phyloP scores from a whole-genome alignment of 1,140 invertebrate species.

The Drosophila neocordata region DNA sequence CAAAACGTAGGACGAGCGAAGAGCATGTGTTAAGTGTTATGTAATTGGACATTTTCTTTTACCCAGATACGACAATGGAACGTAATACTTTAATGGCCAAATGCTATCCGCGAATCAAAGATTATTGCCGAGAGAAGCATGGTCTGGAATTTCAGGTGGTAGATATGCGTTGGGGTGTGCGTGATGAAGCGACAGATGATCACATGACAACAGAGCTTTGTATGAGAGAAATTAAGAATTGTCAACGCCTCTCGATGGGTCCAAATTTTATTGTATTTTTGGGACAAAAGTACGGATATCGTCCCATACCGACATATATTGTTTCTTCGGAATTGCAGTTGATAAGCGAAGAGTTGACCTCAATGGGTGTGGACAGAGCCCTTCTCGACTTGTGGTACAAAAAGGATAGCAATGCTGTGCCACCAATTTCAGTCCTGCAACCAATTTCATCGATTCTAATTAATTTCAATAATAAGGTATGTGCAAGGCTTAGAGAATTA shows the following conservation, averaged over 20 bases:
- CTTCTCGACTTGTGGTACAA: constrained; percentile 97
- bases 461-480: constrained; percentile 99
- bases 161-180: constrained; percentile 98
- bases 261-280: constrained; percentile 99
- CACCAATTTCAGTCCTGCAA: constrained; percentile 95
- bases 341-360: constrained; percentile 85
- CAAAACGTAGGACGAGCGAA: background rate
- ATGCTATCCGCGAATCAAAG: constrained; percentile 98
- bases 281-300: constrained; percentile 99
- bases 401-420: constrained; percentile 97
- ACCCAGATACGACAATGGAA: constrained; percentile 97
- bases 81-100: constrained; percentile 99
- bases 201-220: constrained; percentile 99
- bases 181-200: constrained; percentile 98
- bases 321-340: constrained; percentile 95
- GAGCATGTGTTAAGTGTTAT: constrained; percentile 53
- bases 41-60: constrained; percentile 55
- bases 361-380: constrained; percentile 90
- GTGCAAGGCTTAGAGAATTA: background rate
- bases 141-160: constrained; percentile 99
- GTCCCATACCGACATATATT: constrained; percentile 98
- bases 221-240: constrained; percentile 99
- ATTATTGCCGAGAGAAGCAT: constrained; percentile 98
- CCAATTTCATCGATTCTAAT: constrained; percentile 98
- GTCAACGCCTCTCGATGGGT: constrained; percentile 97